phyloP scores from a whole-genome alignment of 2,888 invertebrate species.

The Caenorhabditis macrosperma region DNA sequence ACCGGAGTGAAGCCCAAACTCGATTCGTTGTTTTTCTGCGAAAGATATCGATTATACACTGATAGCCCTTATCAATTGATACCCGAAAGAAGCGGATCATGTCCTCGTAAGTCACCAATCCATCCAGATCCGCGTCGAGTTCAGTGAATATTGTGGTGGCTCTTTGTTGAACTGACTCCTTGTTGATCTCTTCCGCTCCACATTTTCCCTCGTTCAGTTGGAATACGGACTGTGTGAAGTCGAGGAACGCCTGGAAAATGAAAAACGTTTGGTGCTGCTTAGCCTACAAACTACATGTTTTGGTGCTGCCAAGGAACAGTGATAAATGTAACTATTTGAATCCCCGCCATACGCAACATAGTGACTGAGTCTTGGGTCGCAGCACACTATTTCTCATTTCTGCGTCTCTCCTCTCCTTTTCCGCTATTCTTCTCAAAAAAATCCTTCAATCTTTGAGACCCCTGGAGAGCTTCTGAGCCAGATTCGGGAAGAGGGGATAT shows the following conservation, averaged over 20 bases:
- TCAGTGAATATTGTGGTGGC: constrained; percentile 66
- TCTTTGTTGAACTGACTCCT: constrained; percentile 67
- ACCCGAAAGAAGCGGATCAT: constrained; percentile 67
- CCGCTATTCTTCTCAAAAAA: too few relatives aligned
- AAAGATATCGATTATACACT: not conserved
- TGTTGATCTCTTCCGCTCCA: constrained; percentile 52
- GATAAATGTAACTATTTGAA: not conserved
- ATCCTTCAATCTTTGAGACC: too few relatives aligned
- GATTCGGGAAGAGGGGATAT: too few relatives aligned
- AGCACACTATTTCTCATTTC: too few relatives aligned
- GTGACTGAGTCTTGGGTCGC: too few relatives aligned
- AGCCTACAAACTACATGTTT: too few relatives aligned
- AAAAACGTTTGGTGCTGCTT: not conserved
- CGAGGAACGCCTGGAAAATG: constrained; percentile 69
- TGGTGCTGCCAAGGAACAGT: not conserved
- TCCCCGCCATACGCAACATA: too few relatives aligned
- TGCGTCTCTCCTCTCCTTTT: too few relatives aligned
- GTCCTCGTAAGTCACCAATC: constrained; percentile 64
- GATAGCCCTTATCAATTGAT: not conserved
- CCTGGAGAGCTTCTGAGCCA: too few relatives aligned
- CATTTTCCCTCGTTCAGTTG: constrained; percentile 64
- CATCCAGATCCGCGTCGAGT: constrained; percentile 66
- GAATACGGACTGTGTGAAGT: constrained; percentile 76
- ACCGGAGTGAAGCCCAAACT: constrained; percentile 48
- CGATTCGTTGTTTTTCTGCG: constrained; percentile 47